Percentiles rank a stretch among this genome's conserved stretches.
These are phyloP conservation scores for Kryptopterus vitreolus DNA, from an alignment of 2,797 vertebrate genomes.

Conservation along the genomic window DNA sequence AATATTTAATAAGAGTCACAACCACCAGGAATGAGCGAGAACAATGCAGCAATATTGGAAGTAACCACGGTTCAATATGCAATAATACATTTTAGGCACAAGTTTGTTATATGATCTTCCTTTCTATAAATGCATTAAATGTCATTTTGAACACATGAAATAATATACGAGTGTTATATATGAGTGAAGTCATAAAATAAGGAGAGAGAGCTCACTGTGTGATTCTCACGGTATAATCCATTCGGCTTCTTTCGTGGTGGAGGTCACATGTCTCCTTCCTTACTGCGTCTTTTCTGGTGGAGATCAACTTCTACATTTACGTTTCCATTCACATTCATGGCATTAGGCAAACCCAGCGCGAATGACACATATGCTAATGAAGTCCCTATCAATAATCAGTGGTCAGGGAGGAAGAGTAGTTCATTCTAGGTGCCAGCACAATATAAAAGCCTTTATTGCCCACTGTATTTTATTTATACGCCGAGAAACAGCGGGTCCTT, in stretches of 20 bases:
- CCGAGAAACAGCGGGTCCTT: neutral
- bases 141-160: too few species aligned
- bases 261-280: neutral
- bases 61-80: neutral
- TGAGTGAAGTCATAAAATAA: neutral
- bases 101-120: too few species aligned
- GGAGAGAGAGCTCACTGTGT: neutral
- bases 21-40: neutral
- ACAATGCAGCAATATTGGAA: neutral
- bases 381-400: neutral
- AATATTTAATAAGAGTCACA: neutral
- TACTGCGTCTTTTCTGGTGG: neutral
- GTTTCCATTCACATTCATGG: neutral
- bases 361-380: neutral
- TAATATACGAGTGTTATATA: too few species aligned
- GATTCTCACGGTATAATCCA: neutral
- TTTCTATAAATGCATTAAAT: too few species aligned
- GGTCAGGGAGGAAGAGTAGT: neutral
- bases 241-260: neutral
- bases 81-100: too few species aligned
- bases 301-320: neutral
- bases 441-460: neutral
- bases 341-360: neutral
- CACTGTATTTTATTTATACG: neutral
- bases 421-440: neutral